Evolutionary conservation across 1,140 invertebrate genomes (phyloP).

Genomic region (Aphelinus atriplicis): DNA sequence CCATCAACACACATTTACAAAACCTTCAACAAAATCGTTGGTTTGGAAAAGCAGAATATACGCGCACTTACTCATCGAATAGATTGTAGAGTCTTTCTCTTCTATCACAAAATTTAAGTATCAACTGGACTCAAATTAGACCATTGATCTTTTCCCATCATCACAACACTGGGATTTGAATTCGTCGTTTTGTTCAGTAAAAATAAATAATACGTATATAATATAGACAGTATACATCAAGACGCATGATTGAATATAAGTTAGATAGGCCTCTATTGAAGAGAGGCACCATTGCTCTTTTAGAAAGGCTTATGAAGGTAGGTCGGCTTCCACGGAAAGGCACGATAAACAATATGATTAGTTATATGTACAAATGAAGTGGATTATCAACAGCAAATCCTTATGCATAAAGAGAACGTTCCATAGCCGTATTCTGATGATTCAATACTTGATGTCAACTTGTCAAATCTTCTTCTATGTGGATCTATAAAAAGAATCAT

Average conservation of each 20-base stretch:
- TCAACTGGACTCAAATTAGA: conserved; percentile 13
- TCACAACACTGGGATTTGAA: conserved; percentile 8
- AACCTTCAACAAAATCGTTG: no score
- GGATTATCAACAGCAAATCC: conserved; percentile 23
- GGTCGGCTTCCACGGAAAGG: conserved; percentile 29
- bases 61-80: no score
- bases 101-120: conserved; percentile 38
- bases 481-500: conserved; percentile 47
- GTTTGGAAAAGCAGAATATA: no score
- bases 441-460: conserved; percentile 48
- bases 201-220: conserved; percentile 13
- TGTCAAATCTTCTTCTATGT: conserved; percentile 54
- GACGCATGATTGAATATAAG: not conserved
- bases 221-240: conserved; percentile 9
- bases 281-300: not conserved
- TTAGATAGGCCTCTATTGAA: not conserved
- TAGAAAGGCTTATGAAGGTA: conserved; percentile 20
- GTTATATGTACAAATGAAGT: conserved; percentile 37
- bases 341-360: conserved; percentile 37
- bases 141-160: conserved; percentile 23
- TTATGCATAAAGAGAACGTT: conserved; percentile 17
- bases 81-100: no score
- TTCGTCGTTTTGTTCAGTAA: conserved; percentile 10
- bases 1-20: no score
- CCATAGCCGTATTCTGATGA: not conserved